Conservation (phyloP, 2,888 invertebrate species). For the Drosophila pseudotakahashii region DNA sequence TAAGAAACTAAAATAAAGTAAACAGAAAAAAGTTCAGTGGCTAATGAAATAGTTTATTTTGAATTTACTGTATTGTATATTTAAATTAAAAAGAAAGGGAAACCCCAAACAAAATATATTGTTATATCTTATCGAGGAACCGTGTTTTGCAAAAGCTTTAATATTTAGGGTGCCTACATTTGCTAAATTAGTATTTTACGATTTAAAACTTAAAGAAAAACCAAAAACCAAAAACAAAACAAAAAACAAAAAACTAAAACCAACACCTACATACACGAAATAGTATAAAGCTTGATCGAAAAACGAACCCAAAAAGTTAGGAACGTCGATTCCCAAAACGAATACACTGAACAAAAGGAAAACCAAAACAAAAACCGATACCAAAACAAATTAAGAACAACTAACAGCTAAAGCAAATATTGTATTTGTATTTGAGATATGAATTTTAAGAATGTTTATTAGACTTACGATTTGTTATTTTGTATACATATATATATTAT, state of each 20-base stretch:
- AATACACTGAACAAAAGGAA: constrained; percentile 8
- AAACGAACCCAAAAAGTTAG: constrained; percentile 14
- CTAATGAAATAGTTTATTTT: constrained; percentile 74
- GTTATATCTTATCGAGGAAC: constrained; percentile 81
- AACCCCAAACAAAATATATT: constrained; percentile 51
- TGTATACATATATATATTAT: constrained; percentile 66
- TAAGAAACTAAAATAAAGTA: constrained; percentile 32
- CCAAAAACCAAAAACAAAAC: constrained; percentile 11
- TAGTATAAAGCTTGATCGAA: constrained; percentile 33
- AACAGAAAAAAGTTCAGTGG: constrained; percentile 45
- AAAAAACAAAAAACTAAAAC: constrained; percentile 34
- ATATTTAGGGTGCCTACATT: constrained; percentile 85
- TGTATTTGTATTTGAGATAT: constrained; percentile 67
- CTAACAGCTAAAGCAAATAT: constrained; percentile 49
- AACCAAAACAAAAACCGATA: background rate
- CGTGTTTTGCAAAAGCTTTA: constrained; percentile 85
- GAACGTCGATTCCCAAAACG: constrained; percentile 3
- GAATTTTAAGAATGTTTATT: constrained; percentile 80
- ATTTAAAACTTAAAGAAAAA: constrained; percentile 47
- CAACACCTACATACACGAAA: constrained; percentile 33
- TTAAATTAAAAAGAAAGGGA: constrained; percentile 55
- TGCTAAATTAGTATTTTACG: constrained; percentile 84
- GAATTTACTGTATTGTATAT: constrained; percentile 75
- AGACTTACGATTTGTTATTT: constrained; percentile 78
- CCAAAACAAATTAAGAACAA: constrained; percentile 19